These are phyloP conservation scores for Drosophila elegans DNA, from an alignment of 1,140 invertebrate species.

Conservation along the genomic window DNA sequence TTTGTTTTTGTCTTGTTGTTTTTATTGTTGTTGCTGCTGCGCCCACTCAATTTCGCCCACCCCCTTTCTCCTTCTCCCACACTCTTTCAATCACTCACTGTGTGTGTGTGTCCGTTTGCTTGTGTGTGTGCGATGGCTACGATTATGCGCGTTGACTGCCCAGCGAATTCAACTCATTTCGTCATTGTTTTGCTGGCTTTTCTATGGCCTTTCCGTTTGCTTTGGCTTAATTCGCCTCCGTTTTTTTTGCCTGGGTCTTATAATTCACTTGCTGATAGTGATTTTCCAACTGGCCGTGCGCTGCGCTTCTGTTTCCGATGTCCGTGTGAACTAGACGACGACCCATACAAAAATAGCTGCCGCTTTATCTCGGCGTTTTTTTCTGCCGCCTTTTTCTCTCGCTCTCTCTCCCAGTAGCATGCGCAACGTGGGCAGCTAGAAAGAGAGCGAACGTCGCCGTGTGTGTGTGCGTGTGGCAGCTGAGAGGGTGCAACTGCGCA, in stretches of 20 bases:
- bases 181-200: constrained; percentile 33
- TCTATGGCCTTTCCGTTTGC: constrained; percentile 18
- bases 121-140: constrained; percentile 67
- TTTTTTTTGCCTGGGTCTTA: constrained; percentile 5
- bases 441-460: constrained; percentile 32
- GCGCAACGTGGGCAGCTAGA: constrained; percentile 56
- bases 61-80: constrained; percentile 14
- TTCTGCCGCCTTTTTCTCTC: constrained; percentile 22
- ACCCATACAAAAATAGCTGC: constrained; percentile 70
- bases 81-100: constrained; percentile 31
- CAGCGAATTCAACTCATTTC: constrained; percentile 52
- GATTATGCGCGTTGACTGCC: constrained; percentile 77
- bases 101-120: constrained; percentile 22
- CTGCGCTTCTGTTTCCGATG: constrained; percentile 34
- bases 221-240: constrained; percentile 29
- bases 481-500: constrained; percentile 55
- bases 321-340: constrained; percentile 46
- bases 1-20: constrained; percentile 29
- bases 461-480: constrained; percentile 35
- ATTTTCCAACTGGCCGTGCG: constrained; percentile 29
- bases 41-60: constrained; percentile 49
- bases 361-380: constrained; percentile 25
- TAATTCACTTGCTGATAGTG: constrained; percentile 7
- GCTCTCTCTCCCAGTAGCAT: constrained; percentile 54
- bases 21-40: constrained; percentile 47